Evolutionary conservation across 2,797 vertebrate genomes (phyloP).

Genomic region (Brotula barbata): DNA sequence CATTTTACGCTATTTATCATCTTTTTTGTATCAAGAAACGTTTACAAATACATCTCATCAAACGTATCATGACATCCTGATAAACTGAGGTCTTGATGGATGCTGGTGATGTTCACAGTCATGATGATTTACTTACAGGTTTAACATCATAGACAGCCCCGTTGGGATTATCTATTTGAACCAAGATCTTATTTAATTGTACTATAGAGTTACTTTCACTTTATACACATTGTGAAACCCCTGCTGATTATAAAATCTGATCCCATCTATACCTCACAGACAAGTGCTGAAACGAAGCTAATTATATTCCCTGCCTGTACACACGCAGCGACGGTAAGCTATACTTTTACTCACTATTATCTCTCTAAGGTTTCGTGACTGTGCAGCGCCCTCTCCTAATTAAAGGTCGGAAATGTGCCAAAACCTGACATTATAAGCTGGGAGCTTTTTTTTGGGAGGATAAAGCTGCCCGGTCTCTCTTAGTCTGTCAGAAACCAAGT

Average conservation of each 20-base stretch:
- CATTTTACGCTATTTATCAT: no score
- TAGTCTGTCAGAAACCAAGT: constrained; percentile 33
- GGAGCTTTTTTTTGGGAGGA: constrained; percentile 48
- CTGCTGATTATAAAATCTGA: constrained; percentile 54
- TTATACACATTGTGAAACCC: constrained; percentile 42
- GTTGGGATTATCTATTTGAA: constrained; percentile 39
- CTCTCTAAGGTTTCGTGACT: constrained; percentile 70
- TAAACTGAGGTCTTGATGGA: no score
- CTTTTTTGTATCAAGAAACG: no score
- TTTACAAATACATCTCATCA: no score
- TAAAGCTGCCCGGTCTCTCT: constrained; percentile 51
- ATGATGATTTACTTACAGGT: constrained; percentile 35
- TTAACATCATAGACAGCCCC: constrained; percentile 25
- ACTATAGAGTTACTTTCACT: constrained; percentile 48
- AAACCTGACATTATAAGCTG: constrained; percentile 77
- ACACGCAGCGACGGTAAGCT: constrained; percentile 70
- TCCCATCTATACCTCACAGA: constrained; percentile 61
- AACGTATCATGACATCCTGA: no score
- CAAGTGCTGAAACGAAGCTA: constrained; percentile 76
- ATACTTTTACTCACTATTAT: constrained; percentile 81
- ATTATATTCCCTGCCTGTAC: constrained; percentile 79
- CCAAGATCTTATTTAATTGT: constrained; percentile 38
- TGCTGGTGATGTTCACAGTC: constrained; percentile 25
- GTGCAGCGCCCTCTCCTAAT: constrained; percentile 80
- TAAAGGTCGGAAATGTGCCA: constrained; percentile 80